phyloP scores from a whole-genome alignment of 2,797 vertebrate species.

The Pteropus rufus region DNA sequence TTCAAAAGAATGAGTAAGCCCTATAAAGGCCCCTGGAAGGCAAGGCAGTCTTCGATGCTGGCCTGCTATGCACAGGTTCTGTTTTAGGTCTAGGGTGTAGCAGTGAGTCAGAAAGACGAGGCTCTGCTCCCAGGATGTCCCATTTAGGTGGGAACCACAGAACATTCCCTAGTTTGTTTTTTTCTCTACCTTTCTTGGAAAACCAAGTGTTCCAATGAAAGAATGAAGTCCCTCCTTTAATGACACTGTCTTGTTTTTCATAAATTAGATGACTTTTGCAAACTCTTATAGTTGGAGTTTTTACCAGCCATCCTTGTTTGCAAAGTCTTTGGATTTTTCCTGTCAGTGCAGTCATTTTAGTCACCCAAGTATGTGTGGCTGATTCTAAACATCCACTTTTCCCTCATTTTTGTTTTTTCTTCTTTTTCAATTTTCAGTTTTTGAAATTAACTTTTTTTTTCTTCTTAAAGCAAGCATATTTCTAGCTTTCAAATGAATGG shows the following conservation, averaged over 20 bases:
- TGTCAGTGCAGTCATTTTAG: neutral
- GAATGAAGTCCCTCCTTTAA: neutral
- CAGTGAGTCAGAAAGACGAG: slow-evolving; percentile 4
- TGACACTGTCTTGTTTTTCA: neutral
- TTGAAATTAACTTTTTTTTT: neutral
- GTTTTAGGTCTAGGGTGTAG: neutral
- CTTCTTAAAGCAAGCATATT: neutral
- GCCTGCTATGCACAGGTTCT: neutral
- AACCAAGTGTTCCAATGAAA: neutral
- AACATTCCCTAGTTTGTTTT: neutral
- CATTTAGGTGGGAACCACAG: neutral
- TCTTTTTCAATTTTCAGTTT: too few species aligned
- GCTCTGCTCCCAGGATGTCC: neutral
- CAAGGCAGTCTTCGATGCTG: neutral
- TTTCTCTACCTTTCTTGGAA: neutral
- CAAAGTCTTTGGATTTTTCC: neutral
- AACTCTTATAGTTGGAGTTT: neutral
- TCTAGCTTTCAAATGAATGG: neutral
- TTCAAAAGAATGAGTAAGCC: neutral
- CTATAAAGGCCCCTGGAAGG: neutral
- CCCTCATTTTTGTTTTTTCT: too few species aligned
- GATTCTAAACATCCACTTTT: neutral
- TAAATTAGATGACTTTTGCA: neutral
- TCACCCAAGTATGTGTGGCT: neutral
- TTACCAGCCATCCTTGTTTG: neutral